Evolutionary conservation across 2,888 invertebrate genomes (phyloP), one percentile per base, ranked within the genome.

Genomic region (Villa cingulata): DNA sequence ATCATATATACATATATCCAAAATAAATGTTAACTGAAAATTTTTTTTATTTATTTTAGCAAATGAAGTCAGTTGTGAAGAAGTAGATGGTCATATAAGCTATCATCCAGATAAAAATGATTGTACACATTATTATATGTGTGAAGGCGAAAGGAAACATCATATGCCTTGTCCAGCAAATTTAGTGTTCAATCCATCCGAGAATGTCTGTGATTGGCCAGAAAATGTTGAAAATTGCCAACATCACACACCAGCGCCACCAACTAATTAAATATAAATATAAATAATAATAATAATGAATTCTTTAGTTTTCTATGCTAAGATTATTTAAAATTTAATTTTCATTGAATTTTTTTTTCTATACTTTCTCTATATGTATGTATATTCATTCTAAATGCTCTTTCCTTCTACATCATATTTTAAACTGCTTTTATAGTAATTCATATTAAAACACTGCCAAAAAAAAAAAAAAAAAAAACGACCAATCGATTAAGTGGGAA

Each of bases 181-280:
- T 70, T 75, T 94, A 51, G 92, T 92, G 15, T 94, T 92, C 71
- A 92, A 94, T 66, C 81, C 81, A 37, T 86, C 88, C 59, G 88
- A 92, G 63, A 91, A 89, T 62, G 92, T 94, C 12, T 94, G 92
- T 65, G 94, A 94, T 71, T 92, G 92, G 92, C 90, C 91, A 1
- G 91, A 91, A 62, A 92, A 91, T 61, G 92, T 92, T 1, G 89
- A 88, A 64, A 86, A 88, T 18, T 92, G 92, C 60, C 74, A 76
- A 60, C 76, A 78, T 50, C 80, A 79, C 59, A 82, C 81, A 47
- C 79, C 75, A 57, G 80, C 81, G 42, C 80, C 81, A 43, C 77
- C 78, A 43, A 59, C 63, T 17, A 52, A 53, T 48, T 53, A 52
- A 53, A 12, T n/a, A n/a, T n/a, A n/a, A n/a, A n/a, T n/a, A n/a